Evolutionary conservation across 2,888 invertebrate species (phyloP).

Genomic region (Drosophila buzzatii): DNA sequence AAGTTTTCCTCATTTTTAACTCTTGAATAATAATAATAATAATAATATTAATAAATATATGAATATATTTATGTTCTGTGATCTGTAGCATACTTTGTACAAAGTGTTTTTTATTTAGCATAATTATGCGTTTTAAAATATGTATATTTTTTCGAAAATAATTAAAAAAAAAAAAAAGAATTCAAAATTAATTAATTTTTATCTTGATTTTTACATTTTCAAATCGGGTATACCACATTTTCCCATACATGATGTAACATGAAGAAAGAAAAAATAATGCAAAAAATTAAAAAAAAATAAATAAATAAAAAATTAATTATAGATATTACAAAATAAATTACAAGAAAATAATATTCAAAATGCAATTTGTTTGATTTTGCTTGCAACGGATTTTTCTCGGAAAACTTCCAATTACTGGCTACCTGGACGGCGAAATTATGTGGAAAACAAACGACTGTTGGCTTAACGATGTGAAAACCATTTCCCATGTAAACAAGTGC

Average conservation of each 20-base stretch:
- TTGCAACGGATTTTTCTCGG: neutral
- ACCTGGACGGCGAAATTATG: constrained; percentile 44
- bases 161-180: constrained; percentile 17
- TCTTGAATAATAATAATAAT: constrained; percentile 58
- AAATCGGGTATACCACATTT: constrained; percentile 13
- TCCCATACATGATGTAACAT: constrained; percentile 13
- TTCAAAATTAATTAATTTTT: constrained; percentile 26
- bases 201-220: neutral
- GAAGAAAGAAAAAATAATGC: constrained; percentile 35
- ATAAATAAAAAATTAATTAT: constrained; percentile 51
- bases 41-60: constrained; percentile 60
- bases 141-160: constrained; percentile 37
- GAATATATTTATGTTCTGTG: constrained; percentile 84
- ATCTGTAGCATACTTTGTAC: constrained; percentile 85
- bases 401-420: constrained; percentile 13
- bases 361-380: constrained; percentile 20
- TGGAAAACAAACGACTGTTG: constrained; percentile 39
- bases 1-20: constrained; percentile 51
- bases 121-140: constrained; percentile 73
- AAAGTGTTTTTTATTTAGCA: constrained; percentile 83
- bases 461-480: constrained; percentile 53
- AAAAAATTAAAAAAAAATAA: constrained; percentile 40
- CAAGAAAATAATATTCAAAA: constrained; percentile 55
- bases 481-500: constrained; percentile 80
- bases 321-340: constrained; percentile 71